A percentile compares a stretch with the other conserved stretches of the same genome.
Evolutionary conservation across 2,888 invertebrate species (phyloP).

Genomic region (Eucera pruinosa): DNA sequence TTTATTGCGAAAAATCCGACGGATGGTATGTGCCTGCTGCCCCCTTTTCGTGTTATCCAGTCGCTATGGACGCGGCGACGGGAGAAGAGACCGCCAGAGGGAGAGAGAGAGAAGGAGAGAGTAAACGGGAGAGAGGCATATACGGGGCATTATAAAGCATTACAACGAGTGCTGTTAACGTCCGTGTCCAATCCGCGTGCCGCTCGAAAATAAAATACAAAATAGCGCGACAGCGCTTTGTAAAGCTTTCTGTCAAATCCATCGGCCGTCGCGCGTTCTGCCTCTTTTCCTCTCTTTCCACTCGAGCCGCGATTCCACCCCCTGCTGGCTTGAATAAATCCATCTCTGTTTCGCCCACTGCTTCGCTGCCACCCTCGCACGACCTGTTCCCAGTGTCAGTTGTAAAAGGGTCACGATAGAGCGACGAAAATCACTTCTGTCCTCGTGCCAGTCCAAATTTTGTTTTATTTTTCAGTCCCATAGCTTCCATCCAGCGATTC

Average conservation of each 20-base stretch:
- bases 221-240: slow-evolving; percentile 78
- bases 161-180: slow-evolving; percentile 83
- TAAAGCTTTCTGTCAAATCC: slow-evolving; percentile 82
- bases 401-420: slow-evolving; percentile 60
- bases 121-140: slow-evolving; percentile 35
- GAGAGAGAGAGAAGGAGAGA: slow-evolving; percentile 8
- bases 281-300: slow-evolving; percentile 60
- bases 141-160: slow-evolving; percentile 81
- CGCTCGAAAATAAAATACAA: slow-evolving; percentile 81
- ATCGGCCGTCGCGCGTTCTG: slow-evolving; percentile 73
- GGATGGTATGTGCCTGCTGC: slow-evolving; percentile 50
- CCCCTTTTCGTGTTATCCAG: slow-evolving; percentile 61
- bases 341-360: slow-evolving; percentile 39
- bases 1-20: slow-evolving; percentile 74
- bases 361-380: slow-evolving; percentile 33
- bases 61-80: slow-evolving; percentile 35
- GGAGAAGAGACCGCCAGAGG: slow-evolving; percentile 12
- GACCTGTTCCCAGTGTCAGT: slow-evolving; percentile 42
- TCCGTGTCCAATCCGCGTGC: slow-evolving; percentile 81
- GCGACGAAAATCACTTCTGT: slow-evolving; percentile 61
- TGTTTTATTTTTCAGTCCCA: slow-evolving; percentile 5
- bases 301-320: slow-evolving; percentile 39
- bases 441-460: neutral
- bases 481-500: neutral
- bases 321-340: slow-evolving; percentile 48